These are phyloP conservation scores for Andricus quercusramuli DNA, from an alignment of 2,888 invertebrate genomes.

Conservation along the genomic window DNA sequence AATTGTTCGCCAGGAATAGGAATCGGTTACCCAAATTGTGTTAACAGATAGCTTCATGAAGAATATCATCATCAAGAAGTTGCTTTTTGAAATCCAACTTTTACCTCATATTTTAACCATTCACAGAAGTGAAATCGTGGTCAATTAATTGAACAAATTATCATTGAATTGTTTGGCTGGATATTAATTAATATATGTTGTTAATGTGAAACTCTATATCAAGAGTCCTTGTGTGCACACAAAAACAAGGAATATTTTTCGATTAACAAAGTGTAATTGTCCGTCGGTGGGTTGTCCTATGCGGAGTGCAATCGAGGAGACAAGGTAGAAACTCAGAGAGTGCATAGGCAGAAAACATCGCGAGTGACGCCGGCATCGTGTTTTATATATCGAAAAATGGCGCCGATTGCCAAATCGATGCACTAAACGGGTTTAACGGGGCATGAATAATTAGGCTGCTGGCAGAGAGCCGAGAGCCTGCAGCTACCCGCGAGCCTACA, in stretches of 20 bases:
- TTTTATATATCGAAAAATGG: conserved; percentile 59
- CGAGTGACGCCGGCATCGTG: neutral
- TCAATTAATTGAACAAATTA: conserved; percentile 4
- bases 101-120: neutral
- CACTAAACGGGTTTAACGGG: conserved; percentile 74
- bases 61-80: neutral
- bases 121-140: neutral
- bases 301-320: neutral
- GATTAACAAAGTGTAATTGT: neutral
- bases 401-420: conserved; percentile 71
- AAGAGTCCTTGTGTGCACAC: neutral
- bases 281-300: neutral
- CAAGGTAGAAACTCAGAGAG: neutral
- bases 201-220: neutral
- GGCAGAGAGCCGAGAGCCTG: conserved; percentile 70
- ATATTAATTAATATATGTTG: too few relatives aligned
- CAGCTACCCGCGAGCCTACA: conserved; percentile 58
- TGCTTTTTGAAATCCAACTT: neutral
- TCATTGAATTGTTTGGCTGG: neutral
- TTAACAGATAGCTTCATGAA: too few relatives aligned
- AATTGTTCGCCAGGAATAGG: too few relatives aligned
- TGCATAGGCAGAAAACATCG: conserved; percentile 6
- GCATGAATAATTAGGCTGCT: conserved; percentile 75
- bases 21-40: too few relatives aligned
- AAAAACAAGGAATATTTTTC: neutral